phyloP scores from a whole-genome alignment of 2,888 invertebrate genomes.

The Bombylius discolor region DNA sequence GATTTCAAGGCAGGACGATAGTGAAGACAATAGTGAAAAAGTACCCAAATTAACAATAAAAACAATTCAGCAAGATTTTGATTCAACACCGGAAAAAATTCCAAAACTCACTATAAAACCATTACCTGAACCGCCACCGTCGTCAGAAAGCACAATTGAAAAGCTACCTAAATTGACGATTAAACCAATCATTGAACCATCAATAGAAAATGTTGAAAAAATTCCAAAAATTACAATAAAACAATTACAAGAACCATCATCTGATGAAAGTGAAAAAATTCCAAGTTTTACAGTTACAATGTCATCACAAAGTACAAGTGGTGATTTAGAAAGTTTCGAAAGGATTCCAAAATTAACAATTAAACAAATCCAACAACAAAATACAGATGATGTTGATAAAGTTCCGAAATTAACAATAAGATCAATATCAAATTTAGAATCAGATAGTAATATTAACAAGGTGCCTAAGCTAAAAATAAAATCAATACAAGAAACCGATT shows the following conservation, averaged over 20 bases:
- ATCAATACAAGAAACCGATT: conserved; percentile 27
- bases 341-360: conserved; percentile 9
- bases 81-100: conserved; percentile 20
- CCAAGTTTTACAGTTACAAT: conserved; percentile 26
- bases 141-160: background rate
- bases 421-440: conserved; percentile 19
- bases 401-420: conserved; percentile 35
- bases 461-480: conserved; percentile 38
- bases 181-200: conserved; percentile 29
- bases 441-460: conserved; percentile 19
- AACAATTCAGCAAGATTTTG: conserved; percentile 14
- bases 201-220: conserved; percentile 32
- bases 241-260: conserved; percentile 36
- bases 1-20: conserved; percentile 2
- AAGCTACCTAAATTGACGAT: conserved; percentile 28
- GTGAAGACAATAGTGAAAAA: conserved; percentile 1
- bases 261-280: conserved; percentile 19
- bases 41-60: conserved; percentile 24
- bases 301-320: background rate
- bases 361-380: conserved; percentile 2
- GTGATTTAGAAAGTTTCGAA: background rate
- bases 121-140: conserved; percentile 12
- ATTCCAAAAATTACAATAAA: conserved; percentile 42
- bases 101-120: conserved; percentile 26
- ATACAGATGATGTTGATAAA: conserved; percentile 15